phyloP scores from a whole-genome alignment of 2,113 vertebrate genomes.

The Pseudopodoces humilis region DNA sequence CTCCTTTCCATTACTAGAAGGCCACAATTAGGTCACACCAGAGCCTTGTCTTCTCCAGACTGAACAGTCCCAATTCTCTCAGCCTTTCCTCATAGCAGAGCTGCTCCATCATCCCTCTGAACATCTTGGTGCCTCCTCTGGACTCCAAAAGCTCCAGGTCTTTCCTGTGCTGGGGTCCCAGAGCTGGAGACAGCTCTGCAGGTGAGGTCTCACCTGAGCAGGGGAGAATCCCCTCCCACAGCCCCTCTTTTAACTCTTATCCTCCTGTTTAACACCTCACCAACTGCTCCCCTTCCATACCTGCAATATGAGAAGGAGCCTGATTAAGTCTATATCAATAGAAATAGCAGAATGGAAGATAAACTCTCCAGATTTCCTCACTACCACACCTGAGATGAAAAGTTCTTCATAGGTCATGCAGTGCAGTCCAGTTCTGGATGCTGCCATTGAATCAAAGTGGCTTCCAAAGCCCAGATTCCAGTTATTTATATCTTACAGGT shows the following conservation, averaged over 20 bases:
- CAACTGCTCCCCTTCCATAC: neutral
- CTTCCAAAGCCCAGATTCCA: neutral
- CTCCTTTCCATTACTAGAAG: neutral
- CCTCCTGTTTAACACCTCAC: neutral
- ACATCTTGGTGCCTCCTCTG: neutral
- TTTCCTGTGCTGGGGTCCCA: neutral
- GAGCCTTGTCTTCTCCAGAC: neutral
- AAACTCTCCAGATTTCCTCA: neutral
- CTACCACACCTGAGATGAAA: neutral
- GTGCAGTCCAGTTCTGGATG: neutral
- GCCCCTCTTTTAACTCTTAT: neutral
- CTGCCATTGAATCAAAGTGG: neutral
- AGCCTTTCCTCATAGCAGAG: neutral
- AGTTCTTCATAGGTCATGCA: rapidly evolving
- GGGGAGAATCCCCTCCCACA: neutral
- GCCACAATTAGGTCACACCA: neutral
- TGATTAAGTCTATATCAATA: neutral
- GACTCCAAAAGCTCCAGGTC: neutral
- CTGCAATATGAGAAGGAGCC: neutral
- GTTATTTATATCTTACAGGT: neutral
- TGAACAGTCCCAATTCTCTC: neutral
- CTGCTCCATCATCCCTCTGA: neutral
- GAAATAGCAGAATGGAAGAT: neutral
- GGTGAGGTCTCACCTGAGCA: neutral
- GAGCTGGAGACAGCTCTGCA: neutral